Evolutionary conservation across 2,113 vertebrate genomes (phyloP).

Genomic region (Lonchura striata): DNA sequence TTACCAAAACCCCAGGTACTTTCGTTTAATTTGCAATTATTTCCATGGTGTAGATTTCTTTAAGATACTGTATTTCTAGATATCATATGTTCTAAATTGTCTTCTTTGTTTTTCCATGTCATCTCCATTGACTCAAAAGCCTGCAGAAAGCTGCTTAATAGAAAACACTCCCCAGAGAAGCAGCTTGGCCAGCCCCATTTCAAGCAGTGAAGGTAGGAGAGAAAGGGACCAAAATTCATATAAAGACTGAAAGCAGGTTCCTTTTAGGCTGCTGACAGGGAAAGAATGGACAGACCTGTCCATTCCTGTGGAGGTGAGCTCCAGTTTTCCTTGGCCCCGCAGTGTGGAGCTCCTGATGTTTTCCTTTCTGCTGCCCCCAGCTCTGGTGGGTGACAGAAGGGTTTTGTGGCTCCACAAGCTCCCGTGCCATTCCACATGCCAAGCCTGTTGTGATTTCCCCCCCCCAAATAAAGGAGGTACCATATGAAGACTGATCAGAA

Average conservation of each 20-base stretch:
- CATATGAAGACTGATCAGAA: background rate
- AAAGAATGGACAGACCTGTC: background rate
- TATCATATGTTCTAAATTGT: background rate
- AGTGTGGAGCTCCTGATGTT: background rate
- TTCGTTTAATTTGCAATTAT: background rate
- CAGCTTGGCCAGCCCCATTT: background rate
- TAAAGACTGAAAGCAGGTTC: background rate
- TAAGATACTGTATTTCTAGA: background rate
- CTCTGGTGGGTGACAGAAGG: background rate
- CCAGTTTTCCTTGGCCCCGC: rapidly evolving
- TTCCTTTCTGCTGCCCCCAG: background rate
- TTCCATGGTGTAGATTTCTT: background rate
- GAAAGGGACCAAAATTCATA: background rate
- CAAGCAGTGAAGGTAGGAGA: background rate
- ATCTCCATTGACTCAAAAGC: background rate
- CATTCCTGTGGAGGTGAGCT: background rate
- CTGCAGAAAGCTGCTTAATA: background rate
- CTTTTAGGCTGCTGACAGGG: background rate
- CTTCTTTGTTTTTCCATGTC: background rate
- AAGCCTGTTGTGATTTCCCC: background rate
- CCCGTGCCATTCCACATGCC: rapidly evolving
- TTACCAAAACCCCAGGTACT: background rate
- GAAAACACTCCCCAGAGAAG: background rate
- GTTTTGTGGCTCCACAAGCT: background rate
- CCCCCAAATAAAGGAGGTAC: background rate